Percentiles rank a stretch among this genome's conserved stretches.
Evolutionary conservation across 2,113 vertebrate genomes (phyloP).

Genomic region (Chaenogobius annularis): DNA sequence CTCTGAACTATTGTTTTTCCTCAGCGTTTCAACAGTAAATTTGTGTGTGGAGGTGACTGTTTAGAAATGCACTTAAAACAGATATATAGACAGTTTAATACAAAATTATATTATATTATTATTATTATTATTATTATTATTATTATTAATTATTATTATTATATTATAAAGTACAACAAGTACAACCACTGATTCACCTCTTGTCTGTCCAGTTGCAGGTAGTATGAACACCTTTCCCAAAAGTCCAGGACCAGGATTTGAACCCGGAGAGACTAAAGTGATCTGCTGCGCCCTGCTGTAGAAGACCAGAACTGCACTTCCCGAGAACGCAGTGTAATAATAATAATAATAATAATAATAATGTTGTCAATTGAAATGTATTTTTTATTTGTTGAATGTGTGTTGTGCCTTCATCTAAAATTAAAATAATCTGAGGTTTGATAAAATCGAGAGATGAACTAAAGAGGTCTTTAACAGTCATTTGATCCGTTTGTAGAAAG

Average conservation of each 20-base stretch:
- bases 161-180: no score
- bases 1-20: not conserved
- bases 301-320: not conserved
- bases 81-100: no score
- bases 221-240: not conserved
- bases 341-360: not conserved
- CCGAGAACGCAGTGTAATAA: no score
- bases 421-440: not conserved
- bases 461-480: not conserved
- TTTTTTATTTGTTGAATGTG: no score
- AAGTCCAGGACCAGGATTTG: not conserved
- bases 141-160: no score
- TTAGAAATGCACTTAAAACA: not conserved
- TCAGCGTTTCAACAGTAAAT: no score
- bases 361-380: not conserved
- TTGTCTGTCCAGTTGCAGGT: not conserved
- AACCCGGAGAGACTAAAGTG: not conserved
- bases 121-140: no score
- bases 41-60: not conserved
- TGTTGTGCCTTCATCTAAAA: no score
- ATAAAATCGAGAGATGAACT: not conserved
- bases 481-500: not conserved
- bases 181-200: not conserved
- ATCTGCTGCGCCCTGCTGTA: slow-evolving; percentile 32
- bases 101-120: no score